Conservation (phyloP, 2,888 invertebrate species). For the Aphelenchoides bicaudatus region DNA sequence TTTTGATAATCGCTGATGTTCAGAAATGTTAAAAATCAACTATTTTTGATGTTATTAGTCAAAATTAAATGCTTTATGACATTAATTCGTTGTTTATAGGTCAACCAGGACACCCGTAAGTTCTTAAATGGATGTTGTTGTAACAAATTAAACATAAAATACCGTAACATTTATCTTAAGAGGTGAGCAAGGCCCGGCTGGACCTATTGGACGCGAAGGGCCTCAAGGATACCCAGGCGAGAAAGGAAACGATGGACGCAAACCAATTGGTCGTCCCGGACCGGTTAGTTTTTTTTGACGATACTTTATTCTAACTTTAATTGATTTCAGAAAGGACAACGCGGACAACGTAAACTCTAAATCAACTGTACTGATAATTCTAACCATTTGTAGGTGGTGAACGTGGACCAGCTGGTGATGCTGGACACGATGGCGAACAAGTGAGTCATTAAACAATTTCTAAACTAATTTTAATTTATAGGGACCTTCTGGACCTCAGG, state of each 20-base stretch:
- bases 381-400: not conserved
- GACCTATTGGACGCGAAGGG: slow-evolving; percentile 22
- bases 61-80: too few species aligned
- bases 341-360: slow-evolving; percentile 12
- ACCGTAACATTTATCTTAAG: slow-evolving; percentile 22
- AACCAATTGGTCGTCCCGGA: slow-evolving; percentile 28
- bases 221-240: slow-evolving; percentile 25
- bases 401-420: not conserved
- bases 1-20: too few species aligned
- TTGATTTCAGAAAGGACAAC: slow-evolving; percentile 11
- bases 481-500: not conserved
- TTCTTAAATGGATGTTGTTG: too few species aligned
- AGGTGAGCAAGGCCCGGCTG: slow-evolving; percentile 24
- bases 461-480: not conserved
- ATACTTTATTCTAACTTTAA: not conserved
- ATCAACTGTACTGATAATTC: not conserved
- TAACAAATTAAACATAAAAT: too few species aligned
- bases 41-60: too few species aligned
- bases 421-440: slow-evolving; percentile 13
- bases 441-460: not conserved
- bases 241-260: slow-evolving; percentile 25
- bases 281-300: slow-evolving; percentile 17
- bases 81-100: too few species aligned
- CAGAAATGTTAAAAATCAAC: too few species aligned
- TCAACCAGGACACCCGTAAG: slow-evolving; percentile 22